Evolutionary conservation across 2,113 vertebrate genomes (phyloP).

Genomic region (Hemicordylus capensis): DNA sequence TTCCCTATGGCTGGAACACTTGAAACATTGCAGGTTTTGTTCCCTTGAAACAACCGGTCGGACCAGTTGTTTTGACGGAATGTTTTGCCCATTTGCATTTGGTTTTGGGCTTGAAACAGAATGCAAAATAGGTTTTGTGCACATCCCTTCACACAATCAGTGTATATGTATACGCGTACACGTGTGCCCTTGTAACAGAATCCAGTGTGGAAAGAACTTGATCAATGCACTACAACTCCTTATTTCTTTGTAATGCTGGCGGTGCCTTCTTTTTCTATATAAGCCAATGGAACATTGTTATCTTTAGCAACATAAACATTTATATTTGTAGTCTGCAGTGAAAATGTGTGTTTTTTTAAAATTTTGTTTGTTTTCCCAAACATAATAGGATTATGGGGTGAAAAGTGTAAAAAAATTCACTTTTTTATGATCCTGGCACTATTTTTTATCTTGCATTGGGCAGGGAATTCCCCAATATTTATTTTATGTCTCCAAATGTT

Average conservation of each 20-base stretch:
- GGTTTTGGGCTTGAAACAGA: too few species aligned
- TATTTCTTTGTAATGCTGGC: neutral
- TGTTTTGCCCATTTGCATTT: too few species aligned
- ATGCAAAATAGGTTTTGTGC: too few species aligned
- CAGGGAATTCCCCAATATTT: neutral
- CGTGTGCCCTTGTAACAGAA: neutral
- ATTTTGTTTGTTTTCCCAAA: too few species aligned
- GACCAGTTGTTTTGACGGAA: too few species aligned
- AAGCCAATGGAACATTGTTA: neutral
- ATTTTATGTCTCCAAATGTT: neutral
- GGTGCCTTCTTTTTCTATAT: conserved; percentile 14
- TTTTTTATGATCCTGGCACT: neutral
- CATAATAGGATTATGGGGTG: neutral
- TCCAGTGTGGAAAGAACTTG: neutral
- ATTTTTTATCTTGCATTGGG: neutral
- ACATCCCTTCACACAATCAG: neutral
- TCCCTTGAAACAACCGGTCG: too few species aligned
- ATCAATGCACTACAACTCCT: neutral
- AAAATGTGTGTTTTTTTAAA: neutral
- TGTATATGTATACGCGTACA: too few species aligned
- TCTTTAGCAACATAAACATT: conserved; percentile 27
- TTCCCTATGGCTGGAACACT: too few species aligned
- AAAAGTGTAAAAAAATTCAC: conserved; percentile 20
- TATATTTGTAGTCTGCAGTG: neutral
- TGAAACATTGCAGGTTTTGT: too few species aligned